Conservation (phyloP, 1,140 invertebrate genomes). For the Vollenhovia emeryi region DNA sequence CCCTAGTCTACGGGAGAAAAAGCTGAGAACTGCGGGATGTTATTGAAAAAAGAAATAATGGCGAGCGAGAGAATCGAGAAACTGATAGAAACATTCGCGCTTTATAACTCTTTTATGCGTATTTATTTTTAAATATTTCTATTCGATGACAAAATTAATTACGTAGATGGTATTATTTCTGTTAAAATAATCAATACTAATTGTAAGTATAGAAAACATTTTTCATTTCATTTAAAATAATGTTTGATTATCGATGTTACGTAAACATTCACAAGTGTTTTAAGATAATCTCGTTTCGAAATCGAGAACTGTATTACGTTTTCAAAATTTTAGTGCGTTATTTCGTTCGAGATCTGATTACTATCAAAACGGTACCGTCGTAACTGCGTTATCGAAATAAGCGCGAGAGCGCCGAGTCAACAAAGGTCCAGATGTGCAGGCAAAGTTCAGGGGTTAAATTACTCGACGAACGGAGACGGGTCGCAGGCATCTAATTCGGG, state of each 20-base stretch:
- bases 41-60: constrained; percentile 52
- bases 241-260: background rate
- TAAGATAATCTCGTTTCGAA: background rate
- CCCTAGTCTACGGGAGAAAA: constrained; percentile 11
- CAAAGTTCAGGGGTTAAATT: constrained; percentile 50
- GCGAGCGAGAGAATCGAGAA: constrained; percentile 25
- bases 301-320: background rate
- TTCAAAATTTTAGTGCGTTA: background rate
- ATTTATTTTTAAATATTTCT: background rate
- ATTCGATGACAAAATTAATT: background rate
- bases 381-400: constrained; percentile 26
- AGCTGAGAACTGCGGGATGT: background rate
- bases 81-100: constrained; percentile 19
- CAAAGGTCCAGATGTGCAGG: constrained; percentile 43
- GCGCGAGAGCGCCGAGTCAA: constrained; percentile 16
- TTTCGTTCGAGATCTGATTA: background rate
- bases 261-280: background rate
- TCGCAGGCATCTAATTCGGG: constrained; percentile 57
- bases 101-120: background rate
- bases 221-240: background rate
- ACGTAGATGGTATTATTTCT: background rate
- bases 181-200: background rate
- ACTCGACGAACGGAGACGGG: constrained; percentile 24
- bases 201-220: background rate
- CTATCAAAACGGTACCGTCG: background rate